Evolutionary conservation across 37 sponge, comb jelly and placozoan species (phyloP), one percentile per base, ranked within the genome.

Genomic region (Aplysina aerophoba): DNA sequence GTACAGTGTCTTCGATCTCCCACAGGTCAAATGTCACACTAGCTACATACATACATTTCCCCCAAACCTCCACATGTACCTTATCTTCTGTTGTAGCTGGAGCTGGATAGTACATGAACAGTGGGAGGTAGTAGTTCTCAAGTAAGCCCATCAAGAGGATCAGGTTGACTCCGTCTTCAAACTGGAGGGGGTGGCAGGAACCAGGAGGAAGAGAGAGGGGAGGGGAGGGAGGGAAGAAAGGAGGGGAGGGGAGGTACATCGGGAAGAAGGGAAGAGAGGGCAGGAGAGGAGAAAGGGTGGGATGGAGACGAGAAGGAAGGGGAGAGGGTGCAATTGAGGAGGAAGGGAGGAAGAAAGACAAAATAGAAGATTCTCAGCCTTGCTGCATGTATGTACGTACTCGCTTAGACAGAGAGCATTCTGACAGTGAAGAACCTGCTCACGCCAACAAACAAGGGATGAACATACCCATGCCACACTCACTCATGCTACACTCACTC

Each of bases 81-180:
- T 91, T 95, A 55, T 95, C 85, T 54, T 98, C 96, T 59, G 80
- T 66, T 55, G 83, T 91, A 38, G 56, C 64, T 24, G 99, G 99
- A 0, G 73, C 62, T 39, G 82, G 71, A 81, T 91, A 85, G 87
- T 89, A 96, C 50, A 77, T 66, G 74, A 88, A 95, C n/a, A 93
- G 81, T 12, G 99, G 99, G 13, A 98, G 77, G 69, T 84, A 98
- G 90, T 96, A 98, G 40, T 92, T 88, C 84, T 96, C 99, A 56
- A 96, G 84, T n/a, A 94, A 31, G 0, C 93, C 91, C 94, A 98
- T 96, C 92, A 98, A 80, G 36, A 91, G 55, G 36, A 98, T 87
- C 20, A 98, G 85, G 79, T 91, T 86, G 39, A 94, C 89, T 6
- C 99, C 99, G 79, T 87, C 88, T 33, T 85, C 69, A 63, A 95